Conservation (phyloP, 1,140 invertebrate genomes). For the Drosophila watanabei region DNA sequence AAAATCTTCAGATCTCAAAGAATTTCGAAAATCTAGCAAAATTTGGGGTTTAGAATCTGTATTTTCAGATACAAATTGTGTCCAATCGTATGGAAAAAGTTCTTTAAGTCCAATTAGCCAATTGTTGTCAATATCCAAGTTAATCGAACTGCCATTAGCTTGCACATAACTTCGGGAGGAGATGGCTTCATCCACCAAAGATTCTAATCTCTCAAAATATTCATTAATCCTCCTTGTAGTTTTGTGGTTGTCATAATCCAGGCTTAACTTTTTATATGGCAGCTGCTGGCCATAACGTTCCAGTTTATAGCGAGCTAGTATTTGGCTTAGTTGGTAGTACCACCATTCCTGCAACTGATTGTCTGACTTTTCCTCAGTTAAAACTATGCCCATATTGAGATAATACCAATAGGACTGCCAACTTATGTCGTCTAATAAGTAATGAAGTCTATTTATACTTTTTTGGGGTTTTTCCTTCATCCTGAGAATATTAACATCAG, state of each 20-base stretch:
- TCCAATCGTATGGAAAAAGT: constrained; percentile 52
- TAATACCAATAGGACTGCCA: constrained; percentile 66
- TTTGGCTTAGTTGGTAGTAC: constrained; percentile 49
- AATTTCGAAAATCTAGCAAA: constrained; percentile 32
- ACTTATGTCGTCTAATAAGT: constrained; percentile 39
- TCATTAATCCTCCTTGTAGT: neutral
- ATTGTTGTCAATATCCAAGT: constrained; percentile 24
- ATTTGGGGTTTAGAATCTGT: neutral
- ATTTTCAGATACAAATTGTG: constrained; percentile 1
- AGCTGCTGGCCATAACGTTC: constrained; percentile 47
- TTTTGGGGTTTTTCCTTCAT: neutral
- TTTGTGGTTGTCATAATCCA: neutral
- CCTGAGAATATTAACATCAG: constrained; percentile 42
- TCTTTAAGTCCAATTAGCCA: constrained; percentile 31
- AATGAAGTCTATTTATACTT: neutral
- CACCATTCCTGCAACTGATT: constrained; percentile 47
- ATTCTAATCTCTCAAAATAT: constrained; percentile 8
- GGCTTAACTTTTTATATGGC: constrained; percentile 16
- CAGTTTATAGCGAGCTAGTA: constrained; percentile 58
- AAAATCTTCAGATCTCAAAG: constrained; percentile 33
- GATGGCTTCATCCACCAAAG: constrained; percentile 5
- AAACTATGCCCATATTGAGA: constrained; percentile 49
- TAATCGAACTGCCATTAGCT: constrained; percentile 32
- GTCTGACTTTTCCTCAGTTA: constrained; percentile 7
- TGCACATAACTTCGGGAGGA: neutral